Evolutionary conservation across 2,888 invertebrate species (phyloP), one percentile per base, ranked within the genome.

Genomic region (Drosophila prolongata): DNA sequence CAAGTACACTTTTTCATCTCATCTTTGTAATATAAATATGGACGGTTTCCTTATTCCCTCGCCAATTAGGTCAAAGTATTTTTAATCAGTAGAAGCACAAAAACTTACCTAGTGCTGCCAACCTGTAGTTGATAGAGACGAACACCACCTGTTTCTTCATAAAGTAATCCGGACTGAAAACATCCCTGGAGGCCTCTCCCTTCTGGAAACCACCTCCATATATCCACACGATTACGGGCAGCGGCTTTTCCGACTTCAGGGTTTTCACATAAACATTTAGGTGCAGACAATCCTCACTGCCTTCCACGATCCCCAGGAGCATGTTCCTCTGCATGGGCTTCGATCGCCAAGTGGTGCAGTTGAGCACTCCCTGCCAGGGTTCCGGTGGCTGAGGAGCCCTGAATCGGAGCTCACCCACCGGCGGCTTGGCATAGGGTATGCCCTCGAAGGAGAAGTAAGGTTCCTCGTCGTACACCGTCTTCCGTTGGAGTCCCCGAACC

Each of bases 241-340:
- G 68, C 2, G 80, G 88, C 74, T 74, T 77, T 54, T 34, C 67
- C 47, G 55, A 78, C 60, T 37, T 71, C 75, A 92, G 78, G 53
- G 78, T 68, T 66, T 90, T 91, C 0, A 79, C 79, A 61, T 90
- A 92, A 0, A 94, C 90, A 86, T 94, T 94, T 14, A 94, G 78
- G 79, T 93, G 92, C 1, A 94, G 83, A 66, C 94, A 94, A 76
- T 94, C 93, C 84, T 94, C 94, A 13, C 91, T 88, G 3, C 94
- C 94, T n/a, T 87, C 77, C 0, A 76, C 55, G 4, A 76, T 34
- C 13, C 92, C 85, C 37, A 91, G 60, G 1, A 92, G 56, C 37
- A 89, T 72, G 74, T 92, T 88, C 30, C 76, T 77, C 62, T 93
- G 92, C 56, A 91, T 57, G 30, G 91, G 91, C 52, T 90, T 81